A percentile compares a stretch with the other conserved stretches of the same genome.
phyloP scores from a whole-genome alignment of 64 coral and sea anemone species.

The Pocillopora verrucosa region DNA sequence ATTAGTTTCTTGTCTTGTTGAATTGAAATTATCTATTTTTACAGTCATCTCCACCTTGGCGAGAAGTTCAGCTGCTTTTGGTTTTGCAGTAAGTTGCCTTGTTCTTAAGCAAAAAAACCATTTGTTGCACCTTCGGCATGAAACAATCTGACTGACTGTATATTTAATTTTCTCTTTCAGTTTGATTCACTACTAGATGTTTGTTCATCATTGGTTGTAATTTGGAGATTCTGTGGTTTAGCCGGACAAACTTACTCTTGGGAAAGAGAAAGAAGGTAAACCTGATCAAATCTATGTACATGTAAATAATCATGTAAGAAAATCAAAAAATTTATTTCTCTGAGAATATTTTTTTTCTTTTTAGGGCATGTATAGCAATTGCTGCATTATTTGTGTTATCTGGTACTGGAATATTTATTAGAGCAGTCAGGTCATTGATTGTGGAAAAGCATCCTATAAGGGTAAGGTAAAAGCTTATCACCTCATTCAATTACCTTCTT shows the following conservation, averaged over 20 bases:
- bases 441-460: constrained; percentile 68
- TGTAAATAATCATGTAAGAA: too few relatives aligned
- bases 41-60: constrained; percentile 80
- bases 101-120: not conserved
- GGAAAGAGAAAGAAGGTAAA: constrained; percentile 79
- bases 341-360: constrained; percentile 6
- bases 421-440: constrained; percentile 70
- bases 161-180: constrained; percentile 33
- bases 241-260: constrained; percentile 64
- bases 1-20: not conserved
- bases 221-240: constrained; percentile 91
- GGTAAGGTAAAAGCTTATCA: constrained; percentile 9
- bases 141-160: not conserved
- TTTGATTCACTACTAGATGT: constrained; percentile 86
- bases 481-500: not conserved
- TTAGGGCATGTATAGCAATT: constrained; percentile 79
- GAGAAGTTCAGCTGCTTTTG: constrained; percentile 85
- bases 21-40: not conserved
- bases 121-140: too few relatives aligned
- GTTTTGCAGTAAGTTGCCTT: constrained; percentile 82
- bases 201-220: constrained; percentile 76
- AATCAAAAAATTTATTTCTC: not conserved
- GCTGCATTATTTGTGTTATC: constrained; percentile 72
- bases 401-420: constrained; percentile 74
- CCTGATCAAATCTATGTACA: too few relatives aligned